Conservation (phyloP, 2,888 invertebrate genomes). For the Ochropacha duplaris region DNA sequence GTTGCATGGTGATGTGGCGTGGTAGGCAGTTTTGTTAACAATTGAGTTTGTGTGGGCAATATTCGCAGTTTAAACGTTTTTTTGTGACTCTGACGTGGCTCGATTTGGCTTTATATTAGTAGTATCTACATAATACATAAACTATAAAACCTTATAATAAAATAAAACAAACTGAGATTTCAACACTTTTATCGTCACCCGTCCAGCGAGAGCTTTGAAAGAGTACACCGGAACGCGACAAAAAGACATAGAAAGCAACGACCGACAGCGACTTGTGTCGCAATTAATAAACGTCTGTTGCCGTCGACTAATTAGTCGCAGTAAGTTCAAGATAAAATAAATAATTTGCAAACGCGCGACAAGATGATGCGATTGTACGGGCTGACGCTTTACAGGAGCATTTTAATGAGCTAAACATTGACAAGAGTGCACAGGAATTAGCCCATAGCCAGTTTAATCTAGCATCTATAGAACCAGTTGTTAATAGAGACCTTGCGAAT, state of each 20-base stretch:
- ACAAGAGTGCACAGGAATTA: neutral
- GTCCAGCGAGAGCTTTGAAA: constrained; percentile 55
- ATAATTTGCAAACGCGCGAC: constrained; percentile 54
- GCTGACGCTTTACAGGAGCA: constrained; percentile 37
- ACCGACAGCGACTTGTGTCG: constrained; percentile 69
- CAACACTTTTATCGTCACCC: constrained; percentile 38
- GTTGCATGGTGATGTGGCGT: constrained; percentile 42
- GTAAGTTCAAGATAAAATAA: constrained; percentile 59
- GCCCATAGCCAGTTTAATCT: constrained; percentile 1
- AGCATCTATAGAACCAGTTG: constrained; percentile 1
- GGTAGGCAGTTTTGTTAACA: neutral
- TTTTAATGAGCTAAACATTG: constrained; percentile 30
- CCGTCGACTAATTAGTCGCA: constrained; percentile 75
- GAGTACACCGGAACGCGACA: constrained; percentile 52
- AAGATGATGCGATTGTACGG: constrained; percentile 42
- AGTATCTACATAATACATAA: too few species aligned
- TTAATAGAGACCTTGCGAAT: neutral
- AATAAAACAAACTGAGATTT: neutral
- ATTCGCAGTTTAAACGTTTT: neutral
- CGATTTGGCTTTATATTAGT: neutral
- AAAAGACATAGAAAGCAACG: constrained; percentile 47
- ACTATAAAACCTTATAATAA: neutral
- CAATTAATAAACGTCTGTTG: constrained; percentile 79
- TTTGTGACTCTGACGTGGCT: neutral
- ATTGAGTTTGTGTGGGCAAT: neutral